phyloP scores from a whole-genome alignment of 2,888 invertebrate species.

The Orchesellides sinensis region DNA sequence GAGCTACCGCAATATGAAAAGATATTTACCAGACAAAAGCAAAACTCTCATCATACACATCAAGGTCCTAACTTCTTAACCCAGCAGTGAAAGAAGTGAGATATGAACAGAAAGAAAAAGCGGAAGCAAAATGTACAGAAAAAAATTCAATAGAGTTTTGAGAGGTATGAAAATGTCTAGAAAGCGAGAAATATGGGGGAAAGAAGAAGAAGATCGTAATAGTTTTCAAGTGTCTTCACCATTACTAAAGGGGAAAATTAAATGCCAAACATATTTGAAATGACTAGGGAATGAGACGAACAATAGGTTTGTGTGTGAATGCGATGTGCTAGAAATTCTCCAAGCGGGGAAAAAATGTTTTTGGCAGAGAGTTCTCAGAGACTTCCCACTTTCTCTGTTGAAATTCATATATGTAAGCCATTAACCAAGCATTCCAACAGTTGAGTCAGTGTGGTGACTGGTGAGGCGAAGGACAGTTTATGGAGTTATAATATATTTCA shows the following conservation, averaged over 20 bases:
- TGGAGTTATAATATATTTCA: too few relatives aligned
- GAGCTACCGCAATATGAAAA: too few relatives aligned
- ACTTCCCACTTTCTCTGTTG: too few relatives aligned
- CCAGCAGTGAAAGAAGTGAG: neutral
- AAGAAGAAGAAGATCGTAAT: conserved; percentile 54
- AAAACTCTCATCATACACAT: too few relatives aligned
- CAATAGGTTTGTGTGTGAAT: conserved; percentile 45
- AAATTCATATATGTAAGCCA: too few relatives aligned
- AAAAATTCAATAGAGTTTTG: conserved; percentile 63
- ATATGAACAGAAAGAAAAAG: conserved; percentile 2
- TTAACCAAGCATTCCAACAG: too few relatives aligned
- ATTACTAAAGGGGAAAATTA: conserved; percentile 71
- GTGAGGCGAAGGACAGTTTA: too few relatives aligned
- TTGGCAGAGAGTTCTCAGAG: too few relatives aligned
- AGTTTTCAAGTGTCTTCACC: conserved; percentile 64
- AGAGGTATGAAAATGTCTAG: conserved; percentile 51
- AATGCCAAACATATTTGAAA: conserved; percentile 74
- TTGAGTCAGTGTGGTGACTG: too few relatives aligned
- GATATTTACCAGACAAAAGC: too few relatives aligned
- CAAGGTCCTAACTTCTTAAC: too few relatives aligned
- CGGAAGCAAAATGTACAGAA: conserved; percentile 22
- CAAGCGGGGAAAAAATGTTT: neutral
- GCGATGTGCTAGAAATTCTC: conserved; percentile 27
- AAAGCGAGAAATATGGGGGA: conserved; percentile 30
- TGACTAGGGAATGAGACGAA: conserved; percentile 60